phyloP scores from a whole-genome alignment of 1,140 invertebrate genomes.

The Brachionus manjavacas region DNA sequence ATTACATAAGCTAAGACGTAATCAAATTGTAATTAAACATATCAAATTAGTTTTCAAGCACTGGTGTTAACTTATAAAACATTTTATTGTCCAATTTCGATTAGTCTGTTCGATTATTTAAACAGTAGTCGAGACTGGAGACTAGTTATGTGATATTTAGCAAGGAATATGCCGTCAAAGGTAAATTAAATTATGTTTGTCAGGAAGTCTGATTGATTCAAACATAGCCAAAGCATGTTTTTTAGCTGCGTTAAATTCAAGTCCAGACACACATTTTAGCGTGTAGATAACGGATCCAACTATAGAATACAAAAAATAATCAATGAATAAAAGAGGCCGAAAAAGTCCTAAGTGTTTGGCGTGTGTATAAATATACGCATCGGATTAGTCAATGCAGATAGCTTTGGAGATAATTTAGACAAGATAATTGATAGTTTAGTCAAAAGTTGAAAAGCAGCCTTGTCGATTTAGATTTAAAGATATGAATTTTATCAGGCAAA shows the following conservation, averaged over 20 bases:
- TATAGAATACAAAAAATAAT: not conserved
- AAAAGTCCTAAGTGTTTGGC: not conserved
- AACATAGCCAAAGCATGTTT: slow-evolving; percentile 1
- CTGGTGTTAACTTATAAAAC: not conserved
- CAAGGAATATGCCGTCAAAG: not conserved
- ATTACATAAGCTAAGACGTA: not conserved
- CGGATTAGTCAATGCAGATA: slow-evolving; percentile 33
- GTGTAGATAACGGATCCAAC: slow-evolving; percentile 24
- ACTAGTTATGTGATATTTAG: not conserved
- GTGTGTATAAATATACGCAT: slow-evolving; percentile 16
- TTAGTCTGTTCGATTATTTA: not conserved
- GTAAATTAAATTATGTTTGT: slow-evolving; percentile 30
- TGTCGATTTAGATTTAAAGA: slow-evolving; percentile 14
- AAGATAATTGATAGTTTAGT: slow-evolving; percentile 25
- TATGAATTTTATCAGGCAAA: not conserved
- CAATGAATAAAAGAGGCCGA: not conserved
- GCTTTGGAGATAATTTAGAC: slow-evolving; percentile 32
- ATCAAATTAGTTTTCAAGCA: slow-evolving; percentile 11
- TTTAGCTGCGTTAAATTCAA: not conserved
- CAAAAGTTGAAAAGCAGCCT: not conserved
- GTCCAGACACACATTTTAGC: slow-evolving; percentile 17
- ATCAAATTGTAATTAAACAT: not conserved
- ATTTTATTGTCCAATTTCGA: not conserved
- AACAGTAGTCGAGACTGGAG: not conserved
- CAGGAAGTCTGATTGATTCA: slow-evolving; percentile 30